Conservation (phyloP, 2,797 vertebrate genomes). For the Falco biarmicus region DNA sequence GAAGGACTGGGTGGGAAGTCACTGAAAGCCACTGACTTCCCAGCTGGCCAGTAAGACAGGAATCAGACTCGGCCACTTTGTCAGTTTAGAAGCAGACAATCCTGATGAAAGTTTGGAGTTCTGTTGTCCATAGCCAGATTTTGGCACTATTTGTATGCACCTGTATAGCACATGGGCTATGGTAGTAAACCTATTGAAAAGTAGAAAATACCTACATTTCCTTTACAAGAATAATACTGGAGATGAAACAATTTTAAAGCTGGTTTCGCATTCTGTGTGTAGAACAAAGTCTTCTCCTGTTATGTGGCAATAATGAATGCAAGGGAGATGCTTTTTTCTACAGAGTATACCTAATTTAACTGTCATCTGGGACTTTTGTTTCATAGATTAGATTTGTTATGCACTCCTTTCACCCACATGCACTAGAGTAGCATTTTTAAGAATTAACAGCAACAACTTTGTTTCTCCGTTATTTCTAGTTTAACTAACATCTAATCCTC, state of each 20-base stretch:
- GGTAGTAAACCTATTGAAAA: neutral
- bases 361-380: constrained; percentile 4
- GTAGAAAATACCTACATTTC: neutral
- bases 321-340: neutral
- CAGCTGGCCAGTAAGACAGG: neutral
- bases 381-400: constrained; percentile 24
- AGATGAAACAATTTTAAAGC: neutral
- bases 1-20: neutral
- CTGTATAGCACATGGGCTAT: neutral
- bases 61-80: fast-evolving
- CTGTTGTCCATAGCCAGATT: neutral
- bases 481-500: constrained; percentile 79
- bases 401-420: neutral
- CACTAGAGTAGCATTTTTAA: constrained; percentile 36
- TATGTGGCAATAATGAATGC: neutral
- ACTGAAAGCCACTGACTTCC: neutral
- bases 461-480: constrained; percentile 62
- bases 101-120: neutral
- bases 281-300: neutral
- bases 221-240: neutral
- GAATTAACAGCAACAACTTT: constrained; percentile 70
- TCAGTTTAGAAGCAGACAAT: neutral
- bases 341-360: neutral
- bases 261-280: neutral
- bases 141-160: neutral